Base-by-base conservation (phyloP, 1,140 invertebrate species). In the Rhopalosiphum padi region DNA sequence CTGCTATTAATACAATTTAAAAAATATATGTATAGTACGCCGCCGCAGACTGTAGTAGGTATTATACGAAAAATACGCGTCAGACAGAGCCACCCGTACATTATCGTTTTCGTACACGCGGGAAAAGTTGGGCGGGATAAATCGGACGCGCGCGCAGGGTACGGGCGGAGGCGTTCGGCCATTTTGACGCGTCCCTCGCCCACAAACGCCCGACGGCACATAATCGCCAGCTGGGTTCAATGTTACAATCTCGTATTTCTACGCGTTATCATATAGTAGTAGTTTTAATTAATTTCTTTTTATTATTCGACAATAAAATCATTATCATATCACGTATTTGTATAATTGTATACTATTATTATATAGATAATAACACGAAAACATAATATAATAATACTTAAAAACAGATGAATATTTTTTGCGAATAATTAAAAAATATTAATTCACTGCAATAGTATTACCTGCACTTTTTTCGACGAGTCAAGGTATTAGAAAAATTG, bases 161-260 rank as follows among this genome's bases (percentile, higher is more conserved):
- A 85, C 91, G 91, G 91, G 91, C 91, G 91, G 91, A 93, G 91
- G 91, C 91, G 91, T 93, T 55, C 91, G 91, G 77, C 91, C 91
- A 93, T 93, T 93, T 93, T 93, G 91, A 86, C 48, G 77, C 37
- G 91, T 93, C 91, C 91, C 91, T 93, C 91, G 91, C 91, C 91
- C 91, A 93, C 91, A 41, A 91, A 51, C 77, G 82, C 41, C 77
- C 46, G 68, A 15, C 90, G 30, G 46, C 90, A 18, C 77, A 53
- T 82, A 48, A 83, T 92, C 77, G 35, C 48, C 15, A 37, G 46
- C 48, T 25, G 48, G 11, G 41, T 89, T 89, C 87, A 46, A n/a
- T 15, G 11, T n/a, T 87, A 48, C n/a, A 87, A 51, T 87, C 86
- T 87, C 46, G 43, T 87, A 48, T 48, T 87, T 48, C 85, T 48